phyloP scores from a whole-genome alignment of 2,888 invertebrate species.

The Notodonta dromedarius region DNA sequence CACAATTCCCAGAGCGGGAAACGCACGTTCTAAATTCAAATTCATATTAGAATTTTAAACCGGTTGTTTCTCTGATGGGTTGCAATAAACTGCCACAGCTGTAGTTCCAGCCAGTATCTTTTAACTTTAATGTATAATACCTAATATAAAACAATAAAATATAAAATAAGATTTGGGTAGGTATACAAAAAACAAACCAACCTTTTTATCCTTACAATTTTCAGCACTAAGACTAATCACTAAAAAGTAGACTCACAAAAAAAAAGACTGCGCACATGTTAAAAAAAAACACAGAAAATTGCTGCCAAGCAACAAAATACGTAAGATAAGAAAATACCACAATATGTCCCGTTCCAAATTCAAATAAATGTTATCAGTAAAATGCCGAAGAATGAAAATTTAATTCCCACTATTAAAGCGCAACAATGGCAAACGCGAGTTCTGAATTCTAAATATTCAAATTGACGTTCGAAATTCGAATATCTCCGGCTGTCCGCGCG shows the following conservation, averaged over 20 bases:
- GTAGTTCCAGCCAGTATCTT: no score
- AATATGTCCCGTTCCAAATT: not conserved
- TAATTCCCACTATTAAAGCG: not conserved
- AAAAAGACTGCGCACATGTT: no score
- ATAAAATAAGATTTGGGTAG: no score
- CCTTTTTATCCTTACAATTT: no score
- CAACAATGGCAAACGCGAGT: conserved; percentile 10
- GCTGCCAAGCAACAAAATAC: no score
- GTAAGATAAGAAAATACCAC: no score
- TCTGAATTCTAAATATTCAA: conserved; percentile 32
- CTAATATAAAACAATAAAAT: no score
- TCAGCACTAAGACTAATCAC: no score
- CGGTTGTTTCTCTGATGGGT: not conserved
- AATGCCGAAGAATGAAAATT: not conserved
- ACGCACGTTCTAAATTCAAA: conserved; percentile 13
- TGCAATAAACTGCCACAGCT: not conserved
- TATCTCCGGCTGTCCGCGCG: conserved; percentile 47
- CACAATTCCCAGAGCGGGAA: conserved; percentile 2
- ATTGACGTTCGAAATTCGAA: conserved; percentile 40
- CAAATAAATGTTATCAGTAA: not conserved
- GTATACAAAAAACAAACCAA: no score
- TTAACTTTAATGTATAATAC: no score
- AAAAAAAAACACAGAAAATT: no score
- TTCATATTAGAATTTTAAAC: conserved; percentile 5
- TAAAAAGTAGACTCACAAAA: no score